Percentiles rank a stretch among this genome's conserved stretches.
These are phyloP conservation scores for Tachysurus fulvidraco DNA, from an alignment of 2,113 vertebrate genomes.

Conservation along the genomic window DNA sequence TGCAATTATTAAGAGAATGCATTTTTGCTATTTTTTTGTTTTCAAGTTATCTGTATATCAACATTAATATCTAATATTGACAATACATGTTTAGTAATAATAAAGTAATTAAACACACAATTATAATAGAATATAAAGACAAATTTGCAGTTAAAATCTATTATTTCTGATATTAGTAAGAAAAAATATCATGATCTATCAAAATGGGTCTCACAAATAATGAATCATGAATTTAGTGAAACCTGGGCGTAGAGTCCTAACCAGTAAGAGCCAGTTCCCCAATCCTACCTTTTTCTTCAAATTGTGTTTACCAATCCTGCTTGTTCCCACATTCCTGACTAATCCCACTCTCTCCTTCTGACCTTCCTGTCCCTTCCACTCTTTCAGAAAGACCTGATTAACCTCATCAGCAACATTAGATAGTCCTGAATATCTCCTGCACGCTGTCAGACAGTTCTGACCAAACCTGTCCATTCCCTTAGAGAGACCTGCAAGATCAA, in stretches of 20 bases:
- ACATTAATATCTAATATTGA: neutral
- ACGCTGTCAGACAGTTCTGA: neutral
- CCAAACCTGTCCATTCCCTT: neutral
- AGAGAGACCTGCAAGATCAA: neutral
- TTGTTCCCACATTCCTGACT: too few relatives aligned
- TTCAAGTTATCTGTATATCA: neutral
- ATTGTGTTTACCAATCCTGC: neutral
- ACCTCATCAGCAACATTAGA: neutral
- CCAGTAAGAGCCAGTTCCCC: neutral
- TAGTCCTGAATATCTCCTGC: neutral
- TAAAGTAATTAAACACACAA: neutral
- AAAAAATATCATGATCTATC: neutral
- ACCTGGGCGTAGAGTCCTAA: neutral
- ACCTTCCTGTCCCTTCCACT: neutral
- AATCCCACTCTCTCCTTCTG: neutral
- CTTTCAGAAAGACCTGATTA: neutral
- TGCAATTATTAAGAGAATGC: neutral
- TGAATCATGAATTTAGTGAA: neutral
- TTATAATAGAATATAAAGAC: neutral
- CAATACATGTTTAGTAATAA: too few relatives aligned
- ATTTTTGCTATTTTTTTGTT: neutral
- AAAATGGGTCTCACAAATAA: neutral
- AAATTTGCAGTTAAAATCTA: neutral
- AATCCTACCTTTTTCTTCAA: neutral
- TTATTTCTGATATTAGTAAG: neutral